Evolutionary conservation across 1,140 invertebrate species (phyloP).

Genomic region (Euborellia annulipes): DNA sequence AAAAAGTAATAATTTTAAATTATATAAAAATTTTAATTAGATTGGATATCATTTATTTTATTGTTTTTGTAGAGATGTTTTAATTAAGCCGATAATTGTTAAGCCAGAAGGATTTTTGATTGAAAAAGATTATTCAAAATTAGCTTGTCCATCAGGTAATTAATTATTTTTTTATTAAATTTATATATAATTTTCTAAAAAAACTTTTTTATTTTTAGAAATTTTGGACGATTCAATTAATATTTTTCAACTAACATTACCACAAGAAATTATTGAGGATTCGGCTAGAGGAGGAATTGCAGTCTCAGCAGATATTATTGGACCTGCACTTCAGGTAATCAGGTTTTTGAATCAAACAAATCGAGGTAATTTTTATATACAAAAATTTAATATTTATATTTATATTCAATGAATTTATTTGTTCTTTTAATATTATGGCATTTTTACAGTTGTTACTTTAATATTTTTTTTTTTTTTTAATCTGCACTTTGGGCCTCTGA

Average conservation of each 20-base stretch:
- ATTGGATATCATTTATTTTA: slow-evolving; percentile 9
- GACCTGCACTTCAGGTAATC: slow-evolving; percentile 32
- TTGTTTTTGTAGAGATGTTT: slow-evolving; percentile 33
- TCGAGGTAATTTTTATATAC: no score
- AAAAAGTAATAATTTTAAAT: slow-evolving; percentile 28
- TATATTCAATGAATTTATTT: slow-evolving; percentile 3
- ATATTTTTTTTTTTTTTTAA: no score
- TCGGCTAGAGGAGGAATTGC: slow-evolving; percentile 31
- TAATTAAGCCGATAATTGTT: slow-evolving; percentile 39
- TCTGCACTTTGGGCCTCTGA: no score
- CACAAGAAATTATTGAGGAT: slow-evolving; percentile 28
- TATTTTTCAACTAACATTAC: slow-evolving; percentile 4
- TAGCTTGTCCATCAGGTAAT: slow-evolving; percentile 32
- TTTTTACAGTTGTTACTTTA: no score
- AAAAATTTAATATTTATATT: no score
- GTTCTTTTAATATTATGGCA: no score
- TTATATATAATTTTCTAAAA: no score
- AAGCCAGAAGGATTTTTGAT: slow-evolving; percentile 42
- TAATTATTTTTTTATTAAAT: slow-evolving; percentile 5
- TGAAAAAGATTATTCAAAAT: slow-evolving; percentile 35
- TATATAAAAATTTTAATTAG: slow-evolving; percentile 5
- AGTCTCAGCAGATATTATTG: slow-evolving; percentile 35
- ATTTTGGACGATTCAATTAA: background rate
- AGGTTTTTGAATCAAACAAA: no score
- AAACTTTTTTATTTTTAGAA: background rate